A percentile compares a stretch with the other conserved stretches of the same genome.
Evolutionary conservation across 2,113 vertebrate genomes (phyloP).

Genomic region (Callocephalon fimbriatum): DNA sequence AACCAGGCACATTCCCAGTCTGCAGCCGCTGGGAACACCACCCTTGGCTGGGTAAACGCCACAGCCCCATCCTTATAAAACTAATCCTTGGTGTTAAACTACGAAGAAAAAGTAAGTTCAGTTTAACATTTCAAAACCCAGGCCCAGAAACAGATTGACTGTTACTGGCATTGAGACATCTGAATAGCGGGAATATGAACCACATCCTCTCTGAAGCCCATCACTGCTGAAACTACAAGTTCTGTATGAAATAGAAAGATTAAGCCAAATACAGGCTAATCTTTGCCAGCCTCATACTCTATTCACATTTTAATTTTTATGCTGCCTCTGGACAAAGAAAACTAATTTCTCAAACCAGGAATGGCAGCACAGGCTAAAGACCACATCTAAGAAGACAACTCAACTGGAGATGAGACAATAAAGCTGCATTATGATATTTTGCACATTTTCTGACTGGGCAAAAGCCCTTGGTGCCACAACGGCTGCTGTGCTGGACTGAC

Average conservation of each 20-base stretch:
- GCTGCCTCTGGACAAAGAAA: background rate
- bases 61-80: accelerated
- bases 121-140: background rate
- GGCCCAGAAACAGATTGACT: background rate
- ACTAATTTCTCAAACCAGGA: background rate
- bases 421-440: accelerated
- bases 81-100: background rate
- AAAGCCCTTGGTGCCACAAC: background rate
- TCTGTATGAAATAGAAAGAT: background rate
- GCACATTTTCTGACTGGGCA: background rate
- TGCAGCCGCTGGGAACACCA: background rate
- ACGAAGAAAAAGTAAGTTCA: accelerated
- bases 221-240: background rate
- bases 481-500: background rate
- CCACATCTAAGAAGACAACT: background rate
- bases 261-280: background rate
- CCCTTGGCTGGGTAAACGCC: background rate
- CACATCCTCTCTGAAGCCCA: background rate
- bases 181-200: background rate
- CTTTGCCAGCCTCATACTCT: background rate
- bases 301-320: background rate
- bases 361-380: background rate
- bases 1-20: background rate
- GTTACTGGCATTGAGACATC: background rate
- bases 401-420: background rate